Conservation (phyloP, 2,797 vertebrate species). For the Vultur gryphus region DNA sequence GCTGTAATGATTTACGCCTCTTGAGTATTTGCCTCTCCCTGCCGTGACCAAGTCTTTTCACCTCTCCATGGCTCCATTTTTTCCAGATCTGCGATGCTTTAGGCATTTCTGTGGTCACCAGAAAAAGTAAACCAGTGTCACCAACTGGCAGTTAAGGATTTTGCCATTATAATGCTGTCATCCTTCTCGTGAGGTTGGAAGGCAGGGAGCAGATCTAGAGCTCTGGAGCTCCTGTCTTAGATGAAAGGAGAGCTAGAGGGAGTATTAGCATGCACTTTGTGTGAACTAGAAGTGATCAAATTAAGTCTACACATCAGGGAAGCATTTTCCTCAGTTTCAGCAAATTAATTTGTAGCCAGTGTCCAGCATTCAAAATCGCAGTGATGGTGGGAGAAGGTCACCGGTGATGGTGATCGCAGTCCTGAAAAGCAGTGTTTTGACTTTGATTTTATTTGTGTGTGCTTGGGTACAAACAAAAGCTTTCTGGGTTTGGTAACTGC, state of each 20-base stretch:
- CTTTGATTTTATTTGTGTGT: conserved; percentile 28
- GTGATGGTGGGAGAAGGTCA: conserved; percentile 5
- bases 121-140: not conserved
- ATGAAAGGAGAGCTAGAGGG: not conserved
- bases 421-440: conserved; percentile 1
- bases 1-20: not conserved
- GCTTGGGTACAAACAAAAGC: conserved; percentile 42
- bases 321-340: conserved; percentile 42
- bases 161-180: not conserved
- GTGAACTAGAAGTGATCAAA: not conserved
- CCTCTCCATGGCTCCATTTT: not conserved
- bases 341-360: not conserved
- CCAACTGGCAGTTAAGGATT: not conserved
- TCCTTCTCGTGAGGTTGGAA: not conserved
- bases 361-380: not conserved
- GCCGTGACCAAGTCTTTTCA: not conserved
- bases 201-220: not conserved
- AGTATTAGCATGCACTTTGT: not conserved
- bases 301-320: conserved; percentile 28
- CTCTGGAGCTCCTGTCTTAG: not conserved
- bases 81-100: not conserved
- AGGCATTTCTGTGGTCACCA: not conserved
- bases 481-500: conserved; percentile 43
- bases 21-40: not conserved
- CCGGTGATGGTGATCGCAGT: not conserved